Evolutionary conservation across 2,797 vertebrate genomes (phyloP).

Genomic region (Anomalospiza imberbis): DNA sequence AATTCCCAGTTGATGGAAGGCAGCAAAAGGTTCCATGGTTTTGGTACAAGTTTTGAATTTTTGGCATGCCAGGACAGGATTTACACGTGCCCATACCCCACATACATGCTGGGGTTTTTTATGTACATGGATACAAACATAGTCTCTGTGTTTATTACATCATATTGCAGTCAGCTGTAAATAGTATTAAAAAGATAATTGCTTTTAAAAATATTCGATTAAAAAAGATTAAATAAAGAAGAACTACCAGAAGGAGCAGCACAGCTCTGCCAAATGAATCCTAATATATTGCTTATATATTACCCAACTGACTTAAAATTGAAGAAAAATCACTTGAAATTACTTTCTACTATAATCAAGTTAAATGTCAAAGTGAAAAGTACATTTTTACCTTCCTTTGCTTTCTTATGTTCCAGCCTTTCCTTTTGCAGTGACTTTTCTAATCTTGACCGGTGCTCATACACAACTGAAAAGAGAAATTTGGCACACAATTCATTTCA

Average conservation of each 20-base stretch:
- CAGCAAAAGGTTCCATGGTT: not conserved
- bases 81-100: not conserved
- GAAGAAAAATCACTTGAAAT: not conserved
- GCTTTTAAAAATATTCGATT: not conserved
- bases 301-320: not conserved
- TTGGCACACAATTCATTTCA: not conserved
- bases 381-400: conserved; percentile 89
- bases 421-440: conserved; percentile 99
- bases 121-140: fast-evolving
- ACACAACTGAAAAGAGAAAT: conserved; percentile 84
- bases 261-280: not conserved
- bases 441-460: conserved; percentile 95
- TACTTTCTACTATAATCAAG: not conserved
- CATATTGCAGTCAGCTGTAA: not conserved
- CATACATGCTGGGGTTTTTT: fast-evolving
- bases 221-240: not conserved
- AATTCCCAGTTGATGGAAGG: not conserved
- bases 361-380: not conserved
- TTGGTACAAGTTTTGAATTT: not conserved
- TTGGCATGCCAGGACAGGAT: not conserved
- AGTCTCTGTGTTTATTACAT: not conserved
- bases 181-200: not conserved
- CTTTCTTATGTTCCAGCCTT: conserved; percentile 95
- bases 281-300: not conserved
- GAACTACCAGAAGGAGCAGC: not conserved